A percentile compares a stretch with the other conserved stretches of the same genome.
phyloP scores from a whole-genome alignment of 2,113 vertebrate genomes.

The Trichomycterus rosablanca region DNA sequence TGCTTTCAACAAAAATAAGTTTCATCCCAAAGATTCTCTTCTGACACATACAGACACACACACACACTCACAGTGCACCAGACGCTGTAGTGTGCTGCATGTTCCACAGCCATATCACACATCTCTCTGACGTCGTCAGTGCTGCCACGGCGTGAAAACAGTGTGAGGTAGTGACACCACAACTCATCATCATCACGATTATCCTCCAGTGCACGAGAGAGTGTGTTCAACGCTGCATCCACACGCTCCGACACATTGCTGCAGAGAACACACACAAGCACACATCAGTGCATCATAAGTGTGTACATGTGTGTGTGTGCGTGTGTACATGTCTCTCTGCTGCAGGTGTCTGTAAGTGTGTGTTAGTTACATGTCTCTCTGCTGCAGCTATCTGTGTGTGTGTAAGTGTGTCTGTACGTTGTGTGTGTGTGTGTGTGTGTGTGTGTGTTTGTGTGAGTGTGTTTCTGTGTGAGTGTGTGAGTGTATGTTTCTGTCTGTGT shows the following conservation, averaged over 20 bases:
- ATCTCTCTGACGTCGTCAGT: slow-evolving; percentile 92
- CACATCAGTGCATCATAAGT: not conserved
- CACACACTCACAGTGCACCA: slow-evolving; percentile 87
- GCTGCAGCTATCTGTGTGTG: too few species aligned
- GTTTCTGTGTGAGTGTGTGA: too few species aligned
- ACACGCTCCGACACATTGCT: slow-evolving; percentile 81
- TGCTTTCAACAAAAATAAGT: too few species aligned
- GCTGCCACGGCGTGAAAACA: slow-evolving; percentile 85
- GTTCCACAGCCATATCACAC: slow-evolving; percentile 96
- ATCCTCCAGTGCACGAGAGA: slow-evolving; percentile 89
- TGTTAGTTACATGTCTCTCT: too few species aligned
- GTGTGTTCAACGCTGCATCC: slow-evolving; percentile 89
- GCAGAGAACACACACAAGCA: slow-evolving; percentile 17
- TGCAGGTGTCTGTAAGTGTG: too few species aligned
- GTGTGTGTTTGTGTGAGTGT: not conserved
- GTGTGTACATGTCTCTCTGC: too few species aligned
- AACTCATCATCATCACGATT: slow-evolving; percentile 91
- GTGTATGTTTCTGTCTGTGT: slow-evolving; percentile 74
- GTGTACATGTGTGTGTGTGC: too few species aligned
- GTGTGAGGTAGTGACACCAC: slow-evolving; percentile 91
- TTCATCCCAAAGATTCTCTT: too few species aligned
- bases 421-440: too few species aligned
- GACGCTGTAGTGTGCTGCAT: slow-evolving; percentile 79
- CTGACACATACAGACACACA: not conserved
- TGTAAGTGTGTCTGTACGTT: too few species aligned